Evolutionary conservation across 2,888 invertebrate species (phyloP).

Genomic region (Metacarcinus magister): DNA sequence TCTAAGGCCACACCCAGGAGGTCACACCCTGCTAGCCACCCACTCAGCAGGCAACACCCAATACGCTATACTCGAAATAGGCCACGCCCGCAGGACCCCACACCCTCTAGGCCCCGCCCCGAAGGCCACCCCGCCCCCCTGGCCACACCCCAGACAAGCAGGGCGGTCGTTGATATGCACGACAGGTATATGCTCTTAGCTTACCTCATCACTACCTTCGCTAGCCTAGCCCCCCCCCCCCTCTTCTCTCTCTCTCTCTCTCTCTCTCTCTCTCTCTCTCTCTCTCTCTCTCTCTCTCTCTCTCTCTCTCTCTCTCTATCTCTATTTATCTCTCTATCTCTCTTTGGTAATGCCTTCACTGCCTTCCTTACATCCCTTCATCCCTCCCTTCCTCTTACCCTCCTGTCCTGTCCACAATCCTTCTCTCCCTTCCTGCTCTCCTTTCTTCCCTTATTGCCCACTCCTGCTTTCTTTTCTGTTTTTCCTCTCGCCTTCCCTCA

Average conservation of each 20-base stretch:
- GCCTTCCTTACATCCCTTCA: neutral
- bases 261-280: neutral
- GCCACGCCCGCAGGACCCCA: conserved; percentile 8
- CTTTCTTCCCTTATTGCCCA: conserved; percentile 18
- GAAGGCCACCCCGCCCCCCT: neutral
- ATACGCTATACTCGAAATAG: neutral
- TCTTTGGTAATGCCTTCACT: neutral
- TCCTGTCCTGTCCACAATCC: neutral
- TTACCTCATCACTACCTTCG: conserved; percentile 49
- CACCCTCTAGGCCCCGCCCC: conserved; percentile 19
- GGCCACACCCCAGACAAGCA: conserved; percentile 53
- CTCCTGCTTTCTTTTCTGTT: neutral
- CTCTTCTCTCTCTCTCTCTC: neutral
- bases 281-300: neutral
- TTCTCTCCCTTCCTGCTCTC: neutral
- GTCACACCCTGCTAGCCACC: neutral
- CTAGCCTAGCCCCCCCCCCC: neutral
- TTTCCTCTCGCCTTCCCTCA: neutral
- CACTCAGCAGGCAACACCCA: neutral
- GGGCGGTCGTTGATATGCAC: conserved; percentile 68
- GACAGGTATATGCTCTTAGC: conserved; percentile 76
- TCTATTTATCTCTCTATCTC: no score
- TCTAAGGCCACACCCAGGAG: neutral
- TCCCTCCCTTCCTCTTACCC: neutral
- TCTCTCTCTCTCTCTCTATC: neutral